Evolutionary conservation across 2,797 vertebrate genomes (phyloP).

Genomic region (Mycteria americana): DNA sequence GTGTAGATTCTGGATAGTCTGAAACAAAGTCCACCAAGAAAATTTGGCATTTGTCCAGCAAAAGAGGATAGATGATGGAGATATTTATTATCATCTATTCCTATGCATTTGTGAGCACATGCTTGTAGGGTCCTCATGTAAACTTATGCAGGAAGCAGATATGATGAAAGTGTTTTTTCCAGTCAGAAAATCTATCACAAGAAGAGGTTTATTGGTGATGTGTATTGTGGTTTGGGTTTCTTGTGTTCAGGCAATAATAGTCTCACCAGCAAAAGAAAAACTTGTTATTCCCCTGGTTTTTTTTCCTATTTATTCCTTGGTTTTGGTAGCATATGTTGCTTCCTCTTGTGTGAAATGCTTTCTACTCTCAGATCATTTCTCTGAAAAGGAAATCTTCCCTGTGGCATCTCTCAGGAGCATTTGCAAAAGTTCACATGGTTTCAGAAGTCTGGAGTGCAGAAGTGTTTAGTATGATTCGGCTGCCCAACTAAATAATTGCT

Average conservation of each 20-base stretch:
- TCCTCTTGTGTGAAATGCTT: conserved; percentile 62
- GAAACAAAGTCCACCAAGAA: neutral
- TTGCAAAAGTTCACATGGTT: conserved; percentile 57
- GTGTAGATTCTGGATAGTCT: neutral
- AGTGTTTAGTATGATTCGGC: neutral
- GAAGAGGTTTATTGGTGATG: neutral
- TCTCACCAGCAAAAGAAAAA: conserved; percentile 20
- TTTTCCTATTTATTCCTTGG: conserved; percentile 49
- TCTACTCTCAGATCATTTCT: conserved; percentile 49
- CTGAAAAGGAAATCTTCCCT: conserved; percentile 58
- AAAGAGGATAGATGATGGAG: neutral
- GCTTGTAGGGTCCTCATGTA: neutral
- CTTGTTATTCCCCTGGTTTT: conserved; percentile 53
- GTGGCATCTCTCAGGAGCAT: conserved; percentile 62
- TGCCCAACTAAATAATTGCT: conserved; percentile 57
- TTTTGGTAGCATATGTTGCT: conserved; percentile 56
- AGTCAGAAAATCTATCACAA: neutral
- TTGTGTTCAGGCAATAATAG: conserved; percentile 4
- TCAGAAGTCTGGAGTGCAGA: conserved; percentile 47
- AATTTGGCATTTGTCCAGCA: neutral
- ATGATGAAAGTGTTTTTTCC: neutral
- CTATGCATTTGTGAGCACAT: neutral
- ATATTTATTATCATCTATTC: neutral
- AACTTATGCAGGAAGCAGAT: neutral
- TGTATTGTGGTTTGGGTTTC: neutral